Conservation (phyloP, 2,797 vertebrate genomes). For the Perodicticus potto region DNA sequence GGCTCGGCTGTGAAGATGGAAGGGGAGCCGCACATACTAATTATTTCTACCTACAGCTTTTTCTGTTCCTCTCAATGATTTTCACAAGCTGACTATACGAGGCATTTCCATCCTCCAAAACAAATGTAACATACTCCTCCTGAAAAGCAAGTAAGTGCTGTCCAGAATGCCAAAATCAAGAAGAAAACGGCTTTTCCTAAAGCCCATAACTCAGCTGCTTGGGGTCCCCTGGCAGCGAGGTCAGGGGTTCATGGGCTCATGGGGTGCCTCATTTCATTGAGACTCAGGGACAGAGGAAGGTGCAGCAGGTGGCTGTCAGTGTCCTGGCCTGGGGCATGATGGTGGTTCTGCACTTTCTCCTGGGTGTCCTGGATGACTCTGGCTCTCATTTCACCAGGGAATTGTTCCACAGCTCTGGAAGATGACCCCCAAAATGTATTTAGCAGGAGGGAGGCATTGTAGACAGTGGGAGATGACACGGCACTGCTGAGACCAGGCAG, state of each 20-base stretch:
- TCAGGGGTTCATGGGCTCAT: no score
- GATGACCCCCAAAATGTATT: rapidly evolving
- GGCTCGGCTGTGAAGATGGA: background rate
- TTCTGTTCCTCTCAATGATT: rapidly evolving
- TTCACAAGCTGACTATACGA: background rate
- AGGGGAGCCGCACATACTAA: background rate
- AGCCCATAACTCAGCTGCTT: no score
- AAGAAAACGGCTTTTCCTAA: background rate
- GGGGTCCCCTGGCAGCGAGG: background rate
- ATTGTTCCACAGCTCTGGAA: background rate
- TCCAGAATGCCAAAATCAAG: background rate
- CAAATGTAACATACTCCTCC: no score
- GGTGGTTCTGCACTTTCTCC: rapidly evolving
- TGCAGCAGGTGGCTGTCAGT: rapidly evolving
- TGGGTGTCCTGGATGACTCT: rapidly evolving
- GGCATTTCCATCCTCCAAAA: background rate
- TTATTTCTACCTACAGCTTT: background rate
- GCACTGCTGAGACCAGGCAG: background rate
- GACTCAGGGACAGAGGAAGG: background rate
- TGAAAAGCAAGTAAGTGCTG: background rate
- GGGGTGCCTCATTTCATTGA: background rate
- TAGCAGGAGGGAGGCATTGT: background rate
- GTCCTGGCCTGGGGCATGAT: rapidly evolving
- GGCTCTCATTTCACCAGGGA: background rate
- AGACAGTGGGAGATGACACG: background rate